Percentiles rank a stretch among this genome's conserved stretches.
phyloP scores from a whole-genome alignment of 2,797 vertebrate species.

The Clarias fuscus region DNA sequence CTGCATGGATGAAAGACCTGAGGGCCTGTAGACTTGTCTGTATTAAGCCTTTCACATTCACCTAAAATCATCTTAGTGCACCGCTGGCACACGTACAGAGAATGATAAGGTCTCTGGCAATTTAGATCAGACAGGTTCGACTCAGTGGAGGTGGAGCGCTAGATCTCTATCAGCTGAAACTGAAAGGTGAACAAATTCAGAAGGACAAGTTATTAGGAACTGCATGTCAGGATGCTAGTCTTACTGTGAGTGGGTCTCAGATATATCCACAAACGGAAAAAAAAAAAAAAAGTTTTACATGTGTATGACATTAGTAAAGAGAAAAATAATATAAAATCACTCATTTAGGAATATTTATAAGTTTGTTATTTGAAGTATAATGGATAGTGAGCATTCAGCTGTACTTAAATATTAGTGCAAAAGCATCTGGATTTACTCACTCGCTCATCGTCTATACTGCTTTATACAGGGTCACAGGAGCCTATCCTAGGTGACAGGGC shows the following conservation, averaged over 20 bases:
- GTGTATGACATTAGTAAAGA: neutral
- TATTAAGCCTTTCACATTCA: slow-evolving; percentile 61
- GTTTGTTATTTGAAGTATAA: neutral
- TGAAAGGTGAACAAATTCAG: slow-evolving; percentile 47
- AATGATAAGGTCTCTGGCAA: slow-evolving; percentile 56
- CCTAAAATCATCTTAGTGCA: slow-evolving; percentile 63
- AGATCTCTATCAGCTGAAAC: slow-evolving; percentile 54
- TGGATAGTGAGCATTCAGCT: neutral
- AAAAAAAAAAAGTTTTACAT: neutral
- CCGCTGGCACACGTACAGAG: slow-evolving; percentile 56
- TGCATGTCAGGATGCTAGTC: slow-evolving; percentile 14
- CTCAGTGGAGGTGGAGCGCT: slow-evolving; percentile 41
- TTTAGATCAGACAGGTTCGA: slow-evolving; percentile 56
- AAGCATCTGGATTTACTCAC: neutral
- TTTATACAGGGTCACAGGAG: too few relatives aligned
- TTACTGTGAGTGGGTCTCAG: neutral
- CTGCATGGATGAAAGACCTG: slow-evolving; percentile 44
- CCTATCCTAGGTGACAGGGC: too few relatives aligned
- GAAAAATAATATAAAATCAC: neutral
- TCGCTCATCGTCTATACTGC: too few relatives aligned
- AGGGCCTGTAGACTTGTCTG: slow-evolving; percentile 54
- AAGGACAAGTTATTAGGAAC: slow-evolving; percentile 47
- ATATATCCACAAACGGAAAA: neutral
- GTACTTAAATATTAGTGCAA: neutral
- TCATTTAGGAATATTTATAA: neutral